Base-by-base conservation (phyloP, 2,797 vertebrate species). In the Cirrhinus mrigala region DNA sequence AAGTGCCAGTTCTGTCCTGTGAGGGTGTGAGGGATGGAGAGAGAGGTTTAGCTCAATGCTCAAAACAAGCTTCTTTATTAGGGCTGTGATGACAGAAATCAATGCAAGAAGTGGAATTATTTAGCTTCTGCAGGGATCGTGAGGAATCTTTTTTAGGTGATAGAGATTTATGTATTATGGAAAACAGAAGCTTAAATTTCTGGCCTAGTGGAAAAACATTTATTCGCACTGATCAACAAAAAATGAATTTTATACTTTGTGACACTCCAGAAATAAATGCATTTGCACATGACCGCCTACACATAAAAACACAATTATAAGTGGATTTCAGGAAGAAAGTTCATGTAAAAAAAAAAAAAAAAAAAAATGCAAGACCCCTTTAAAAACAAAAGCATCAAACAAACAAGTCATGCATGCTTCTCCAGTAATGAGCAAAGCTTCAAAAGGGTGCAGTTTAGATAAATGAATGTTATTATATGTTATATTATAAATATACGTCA, bases 1-100 rank as follows among this genome's bases (percentile, higher is more conserved):
- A 96, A 92, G 71, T 73, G 94, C 97, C 97, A 98, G 0, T 91
- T 90, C 74, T 93, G 85, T 82, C 90, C 91, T 80, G 93, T 87
- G 85, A 79, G 91, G 92, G 79, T 87, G 50, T 88, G 14, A 58
- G 50, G 52, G 29, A 70, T 15, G 18, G 22, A 16, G 62, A 68
- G 48, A 52, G 50, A 79, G 40, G 11, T 44, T 78, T 78, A 62
- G 20, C 22, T 58, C 3, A 0, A n/a, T 44, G 2, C 29, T 37
- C 29, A n/a, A 22, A 20, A 76, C 29, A 58, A 14, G 14, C 20
- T 18, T 27, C 40, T 78, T 78, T 37, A 62, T 62, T 78, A 18
- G 1, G n/a, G 37, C n/a, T 24, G n/a, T 60, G 15, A 46, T 18
- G 33, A 37, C 3, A 37, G 50, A 33, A 37, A 76, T 33, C 10